Conservation (phyloP, 2,888 invertebrate genomes). For the Cantharis rustica region DNA sequence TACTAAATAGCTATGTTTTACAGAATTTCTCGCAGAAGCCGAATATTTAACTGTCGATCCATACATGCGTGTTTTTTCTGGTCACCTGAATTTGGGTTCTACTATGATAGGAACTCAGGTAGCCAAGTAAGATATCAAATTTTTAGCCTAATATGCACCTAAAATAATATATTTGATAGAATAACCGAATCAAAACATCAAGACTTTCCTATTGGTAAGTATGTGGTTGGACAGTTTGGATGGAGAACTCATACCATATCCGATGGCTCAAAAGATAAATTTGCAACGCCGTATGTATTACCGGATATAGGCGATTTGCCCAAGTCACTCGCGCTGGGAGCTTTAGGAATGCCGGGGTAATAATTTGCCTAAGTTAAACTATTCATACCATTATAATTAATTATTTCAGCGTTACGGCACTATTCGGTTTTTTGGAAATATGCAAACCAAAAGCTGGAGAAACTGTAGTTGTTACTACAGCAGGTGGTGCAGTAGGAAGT, state of each 20-base stretch:
- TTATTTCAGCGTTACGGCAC: conserved; percentile 65
- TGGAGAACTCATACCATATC: conserved; percentile 73
- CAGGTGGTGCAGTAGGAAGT: conserved; percentile 79
- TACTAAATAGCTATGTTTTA: conserved; percentile 36
- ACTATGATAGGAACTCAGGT: conserved; percentile 75
- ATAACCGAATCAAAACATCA: conserved; percentile 70
- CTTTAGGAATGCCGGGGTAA: conserved; percentile 25
- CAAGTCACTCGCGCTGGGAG: conserved; percentile 10
- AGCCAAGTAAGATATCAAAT: conserved; percentile 60
- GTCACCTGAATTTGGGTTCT: conserved; percentile 60
- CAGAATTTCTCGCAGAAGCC: conserved; percentile 71
- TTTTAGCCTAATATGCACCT: not conserved
- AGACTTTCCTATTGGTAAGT: conserved; percentile 67
- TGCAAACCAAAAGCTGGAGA: conserved; percentile 74
- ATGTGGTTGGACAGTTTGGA: conserved; percentile 68
- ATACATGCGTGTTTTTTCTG: conserved; percentile 67
- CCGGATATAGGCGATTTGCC: conserved; percentile 18
- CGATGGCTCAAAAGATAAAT: conserved; percentile 40
- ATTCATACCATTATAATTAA: not conserved
- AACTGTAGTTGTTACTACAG: conserved; percentile 73
- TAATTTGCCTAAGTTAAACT: not conserved
- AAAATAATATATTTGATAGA: conserved; percentile 54
- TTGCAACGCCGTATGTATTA: not conserved
- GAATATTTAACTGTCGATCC: conserved; percentile 75
- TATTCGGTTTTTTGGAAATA: conserved; percentile 74